Base-by-base conservation (phyloP, 2,888 invertebrate species). In the Endomychus coccineus region DNA sequence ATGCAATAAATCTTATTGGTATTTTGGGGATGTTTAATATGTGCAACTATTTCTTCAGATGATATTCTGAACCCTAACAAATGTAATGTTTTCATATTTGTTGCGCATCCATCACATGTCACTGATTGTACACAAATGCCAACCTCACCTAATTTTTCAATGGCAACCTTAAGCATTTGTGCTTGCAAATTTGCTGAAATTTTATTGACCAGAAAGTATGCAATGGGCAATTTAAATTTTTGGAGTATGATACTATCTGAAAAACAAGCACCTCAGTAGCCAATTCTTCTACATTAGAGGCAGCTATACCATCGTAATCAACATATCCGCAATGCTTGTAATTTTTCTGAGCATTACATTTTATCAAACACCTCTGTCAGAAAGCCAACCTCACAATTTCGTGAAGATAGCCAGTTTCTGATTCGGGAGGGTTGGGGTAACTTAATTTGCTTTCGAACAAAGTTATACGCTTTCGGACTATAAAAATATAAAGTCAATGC, bases 401-500 rank as follows among this genome's bases (percentile, higher is more conserved):
- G 14, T 12, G 30, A 41, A 14, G 3, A 3, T 11, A 34, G 25
- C 25, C 24, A 24, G 4, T 34, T 34, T 25, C 25, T 24, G 14
- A 52, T 49, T 5, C 46, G 50, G 10, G 45, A n/a, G 14, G 33
- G 41, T 40, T 45, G 43, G 21, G 47, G 50, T 9, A 51, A 19
- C 10, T 30, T 21, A 40, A 48, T 45, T 35, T 51, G 15, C 32
- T 38, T 13, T 22, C 39, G 19, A 7, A 48, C 5, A 41, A 47
- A 49, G 12, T 40, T 36, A 28, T 49, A 50, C 7, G 49, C 45
- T 33, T 50, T 51, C 3, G 50, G 50, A 2, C 45, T 47, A 10
- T 34, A 34, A 10, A 34, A 16, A 11, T 34, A 34, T 12, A 34
- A 34, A 3, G 34, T 34, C 6, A 15, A 16, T 4, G 34, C 25